These are phyloP conservation scores for Champsocephalus esox DNA, from an alignment of 2,797 vertebrate genomes.

Conservation along the genomic window DNA sequence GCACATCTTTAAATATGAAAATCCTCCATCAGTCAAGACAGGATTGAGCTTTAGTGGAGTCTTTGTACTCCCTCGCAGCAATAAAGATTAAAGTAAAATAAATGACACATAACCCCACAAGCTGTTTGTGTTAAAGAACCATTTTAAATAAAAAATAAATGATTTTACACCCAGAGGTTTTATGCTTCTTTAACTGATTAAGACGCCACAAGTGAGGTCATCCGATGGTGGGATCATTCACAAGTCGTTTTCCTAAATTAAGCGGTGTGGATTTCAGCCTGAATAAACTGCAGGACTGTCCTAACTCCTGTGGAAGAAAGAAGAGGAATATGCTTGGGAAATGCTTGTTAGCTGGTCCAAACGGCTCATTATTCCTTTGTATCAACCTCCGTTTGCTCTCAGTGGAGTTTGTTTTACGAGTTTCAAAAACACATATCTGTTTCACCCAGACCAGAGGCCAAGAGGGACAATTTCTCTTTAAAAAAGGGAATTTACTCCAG, in stretches of 20 bases:
- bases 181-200: conserved; percentile 36
- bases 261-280: conserved; percentile 24
- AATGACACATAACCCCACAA: conserved; percentile 31
- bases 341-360: conserved; percentile 33
- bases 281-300: conserved; percentile 27
- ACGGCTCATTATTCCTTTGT: conserved; percentile 46
- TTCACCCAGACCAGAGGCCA: conserved; percentile 42
- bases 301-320: conserved; percentile 25
- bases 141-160: conserved; percentile 33
- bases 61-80: conserved; percentile 11
- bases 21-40: neutral
- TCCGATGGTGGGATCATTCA: conserved; percentile 23
- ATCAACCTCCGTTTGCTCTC: conserved; percentile 48
- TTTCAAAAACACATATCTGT: conserved; percentile 55
- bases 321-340: conserved; percentile 24
- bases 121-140: conserved; percentile 33
- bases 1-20: conserved; percentile 13
- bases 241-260: conserved; percentile 21
- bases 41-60: conserved; percentile 24
- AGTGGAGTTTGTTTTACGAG: conserved; percentile 57
- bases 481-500: conserved; percentile 53
- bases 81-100: conserved; percentile 23
- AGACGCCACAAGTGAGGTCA: conserved; percentile 23
- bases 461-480: conserved; percentile 50
- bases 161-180: conserved; percentile 35